Evolutionary conservation across 2,888 invertebrate genomes (phyloP).

Genomic region (Pseudococcus longispinus): DNA sequence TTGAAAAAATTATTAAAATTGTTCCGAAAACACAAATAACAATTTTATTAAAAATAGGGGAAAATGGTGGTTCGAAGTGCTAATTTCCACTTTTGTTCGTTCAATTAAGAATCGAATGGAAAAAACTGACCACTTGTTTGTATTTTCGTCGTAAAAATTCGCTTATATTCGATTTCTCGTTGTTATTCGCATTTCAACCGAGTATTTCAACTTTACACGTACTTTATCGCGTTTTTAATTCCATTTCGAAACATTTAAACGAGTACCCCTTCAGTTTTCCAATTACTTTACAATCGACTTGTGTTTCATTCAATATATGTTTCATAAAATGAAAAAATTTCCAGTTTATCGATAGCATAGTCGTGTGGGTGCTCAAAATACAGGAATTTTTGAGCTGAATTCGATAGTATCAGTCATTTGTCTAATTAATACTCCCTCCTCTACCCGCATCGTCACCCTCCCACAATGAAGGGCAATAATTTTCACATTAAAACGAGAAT

Average conservation of each 20-base stretch:
- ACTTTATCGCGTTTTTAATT: neutral
- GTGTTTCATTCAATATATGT: neutral
- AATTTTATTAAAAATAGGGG: neutral
- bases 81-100: slow-evolving; percentile 23
- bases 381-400: too few species aligned
- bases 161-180: neutral
- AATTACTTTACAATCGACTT: neutral
- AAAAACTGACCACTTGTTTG: neutral
- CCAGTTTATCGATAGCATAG: neutral
- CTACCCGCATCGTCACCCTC: too few species aligned
- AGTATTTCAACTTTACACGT: neutral
- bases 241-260: neutral
- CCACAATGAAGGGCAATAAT: too few species aligned
- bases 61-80: neutral
- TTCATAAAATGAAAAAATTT: neutral
- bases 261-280: neutral
- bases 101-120: neutral
- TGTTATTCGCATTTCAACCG: neutral
- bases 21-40: too few species aligned
- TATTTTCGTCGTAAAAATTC: neutral
- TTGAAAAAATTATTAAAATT: too few species aligned
- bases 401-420: too few species aligned
- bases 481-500: too few species aligned
- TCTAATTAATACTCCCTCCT: too few species aligned
- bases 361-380: neutral